Evolutionary conservation across 2,113 vertebrate genomes (phyloP), one percentile per base, ranked within the genome.

Genomic region (Hepsetus odoe): DNA sequence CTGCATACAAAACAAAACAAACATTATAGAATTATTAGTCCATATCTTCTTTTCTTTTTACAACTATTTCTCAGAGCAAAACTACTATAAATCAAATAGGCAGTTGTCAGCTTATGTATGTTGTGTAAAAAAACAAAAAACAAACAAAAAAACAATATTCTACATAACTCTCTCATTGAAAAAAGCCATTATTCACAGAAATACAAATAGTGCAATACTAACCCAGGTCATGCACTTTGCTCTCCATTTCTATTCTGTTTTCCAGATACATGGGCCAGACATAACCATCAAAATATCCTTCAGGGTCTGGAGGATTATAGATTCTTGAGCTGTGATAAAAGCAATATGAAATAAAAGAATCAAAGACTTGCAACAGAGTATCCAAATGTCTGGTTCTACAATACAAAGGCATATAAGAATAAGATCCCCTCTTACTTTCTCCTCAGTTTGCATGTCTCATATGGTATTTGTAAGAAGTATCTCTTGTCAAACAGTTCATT

Each of bases 261-360:
- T 94, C 96, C 59, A 96, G 84, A 86, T 97, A 98, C 96, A 97
- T 98, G 68, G 96, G 97, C 97, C 97, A 99, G 82, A 98, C 97
- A 0, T 98, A 90, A 86, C 94, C 91, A 28, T 98, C 95, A 68
- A 98, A 98, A 82, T 95, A 97, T 4, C 94, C 96, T 0, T 95
- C 94, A n/a, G 92, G 88, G 80, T 98, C 96, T 68, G 96, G 95
- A 74, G 97, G 96, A 1, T 85, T 80, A 83, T 99, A 99, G 13
- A 94, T 83, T 76, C 97, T 93, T 4, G 79, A 93, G 83, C 97
- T 99, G 86, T 64, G 35, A 55, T 74, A 16, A 82, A 74, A 86
- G 53, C n/a, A n/a, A n/a, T n/a, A n/a, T n/a, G n/a, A n/a, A n/a
- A n/a, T n/a, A n/a, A n/a, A n/a, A n/a, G n/a, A n/a, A n/a, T n/a